Conservation (phyloP, 2,113 vertebrate species). For the Heteronetta atricapilla region DNA sequence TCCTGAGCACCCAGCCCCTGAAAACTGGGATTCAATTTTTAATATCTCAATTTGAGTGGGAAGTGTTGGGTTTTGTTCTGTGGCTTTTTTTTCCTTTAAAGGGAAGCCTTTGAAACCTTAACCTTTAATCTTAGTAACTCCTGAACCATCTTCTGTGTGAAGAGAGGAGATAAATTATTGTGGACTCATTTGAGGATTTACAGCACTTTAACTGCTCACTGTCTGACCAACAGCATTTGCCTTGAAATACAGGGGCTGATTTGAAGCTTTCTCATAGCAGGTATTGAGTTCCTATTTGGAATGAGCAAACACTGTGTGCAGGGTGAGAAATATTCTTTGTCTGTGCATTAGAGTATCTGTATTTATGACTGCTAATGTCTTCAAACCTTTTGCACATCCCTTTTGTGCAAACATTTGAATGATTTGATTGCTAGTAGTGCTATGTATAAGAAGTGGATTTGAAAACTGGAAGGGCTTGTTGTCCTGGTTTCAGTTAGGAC, state of each 20-base stretch:
- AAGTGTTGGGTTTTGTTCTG: background rate
- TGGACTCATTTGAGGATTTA: background rate
- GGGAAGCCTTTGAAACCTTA: background rate
- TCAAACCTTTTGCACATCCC: background rate
- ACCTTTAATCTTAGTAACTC: background rate
- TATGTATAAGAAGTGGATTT: background rate
- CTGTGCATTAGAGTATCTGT: background rate
- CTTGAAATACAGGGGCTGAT: background rate
- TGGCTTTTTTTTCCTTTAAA: rapidly evolving
- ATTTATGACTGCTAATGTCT: background rate
- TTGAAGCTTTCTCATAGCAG: background rate
- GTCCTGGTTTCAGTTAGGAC: too few species aligned
- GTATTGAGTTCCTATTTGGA: background rate
- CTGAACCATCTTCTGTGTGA: background rate
- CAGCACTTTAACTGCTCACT: background rate
- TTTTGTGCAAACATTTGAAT: background rate
- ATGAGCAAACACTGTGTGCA: background rate
- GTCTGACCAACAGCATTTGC: background rate
- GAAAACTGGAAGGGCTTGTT: background rate
- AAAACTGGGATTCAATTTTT: background rate
- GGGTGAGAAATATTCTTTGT: background rate
- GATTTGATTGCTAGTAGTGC: background rate
- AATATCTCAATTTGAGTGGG: background rate
- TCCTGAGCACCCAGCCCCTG: background rate
- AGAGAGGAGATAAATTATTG: background rate